These are phyloP conservation scores for Pygocentrus nattereri DNA, from an alignment of 2,797 vertebrate species.

Conservation along the genomic window DNA sequence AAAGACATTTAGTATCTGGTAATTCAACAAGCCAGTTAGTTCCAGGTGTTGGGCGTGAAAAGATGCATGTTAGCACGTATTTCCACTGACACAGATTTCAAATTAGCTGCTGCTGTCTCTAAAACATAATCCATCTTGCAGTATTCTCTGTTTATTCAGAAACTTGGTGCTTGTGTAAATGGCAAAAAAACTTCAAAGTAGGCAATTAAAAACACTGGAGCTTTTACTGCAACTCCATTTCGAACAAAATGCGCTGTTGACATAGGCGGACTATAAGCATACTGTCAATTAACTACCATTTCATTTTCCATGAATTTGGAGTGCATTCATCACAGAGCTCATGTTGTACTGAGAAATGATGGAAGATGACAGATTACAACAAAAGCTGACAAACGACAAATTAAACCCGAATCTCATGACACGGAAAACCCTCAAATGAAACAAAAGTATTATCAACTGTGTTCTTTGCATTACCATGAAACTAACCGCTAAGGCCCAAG, in stretches of 20 bases:
- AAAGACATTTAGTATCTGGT: constrained; percentile 50
- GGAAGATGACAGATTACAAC: background rate
- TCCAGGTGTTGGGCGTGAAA: constrained; percentile 49
- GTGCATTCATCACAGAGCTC: background rate
- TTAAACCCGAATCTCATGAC: constrained; percentile 19
- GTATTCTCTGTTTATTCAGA: constrained; percentile 55
- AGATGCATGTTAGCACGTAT: constrained; percentile 8
- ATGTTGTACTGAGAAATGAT: background rate
- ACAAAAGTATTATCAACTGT: constrained; percentile 7
- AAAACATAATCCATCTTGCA: constrained; percentile 54
- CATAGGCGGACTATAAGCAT: constrained; percentile 41
- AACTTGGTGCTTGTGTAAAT: constrained; percentile 52
- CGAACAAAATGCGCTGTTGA: constrained; percentile 47
- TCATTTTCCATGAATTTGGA: constrained; percentile 13
- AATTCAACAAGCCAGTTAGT: constrained; percentile 59
- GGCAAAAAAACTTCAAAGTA: constrained; percentile 47
- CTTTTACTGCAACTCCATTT: constrained; percentile 44
- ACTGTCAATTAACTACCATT: background rate
- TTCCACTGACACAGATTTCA: constrained; percentile 17
- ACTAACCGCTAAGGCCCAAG: constrained; percentile 10
- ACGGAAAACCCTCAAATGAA: constrained; percentile 13
- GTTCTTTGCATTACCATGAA: constrained; percentile 8
- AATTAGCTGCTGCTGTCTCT: constrained; percentile 52
- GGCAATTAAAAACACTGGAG: constrained; percentile 29
- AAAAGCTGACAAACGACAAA: constrained; percentile 19